Percentiles rank a stretch among this genome's conserved stretches.
phyloP scores from a whole-genome alignment of 2,888 invertebrate genomes.

The Pyralis farinalis region DNA sequence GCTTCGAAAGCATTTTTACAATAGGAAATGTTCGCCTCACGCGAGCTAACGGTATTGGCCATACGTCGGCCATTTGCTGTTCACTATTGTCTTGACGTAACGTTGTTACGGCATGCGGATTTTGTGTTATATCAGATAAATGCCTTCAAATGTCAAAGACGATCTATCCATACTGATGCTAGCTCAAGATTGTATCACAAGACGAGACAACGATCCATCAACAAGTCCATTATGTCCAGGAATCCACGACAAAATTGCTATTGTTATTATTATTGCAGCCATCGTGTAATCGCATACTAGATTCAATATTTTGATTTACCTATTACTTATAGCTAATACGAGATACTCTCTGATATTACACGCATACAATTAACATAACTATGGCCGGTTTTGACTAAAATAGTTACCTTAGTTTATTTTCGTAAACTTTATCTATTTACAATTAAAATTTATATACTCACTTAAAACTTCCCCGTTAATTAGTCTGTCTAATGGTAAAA shows the following conservation, averaged over 20 bases:
- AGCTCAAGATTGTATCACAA: not conserved
- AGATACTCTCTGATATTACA: no score
- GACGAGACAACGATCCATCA: not conserved
- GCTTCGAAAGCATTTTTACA: slow-evolving; percentile 15
- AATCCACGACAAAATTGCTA: not conserved
- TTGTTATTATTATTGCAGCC: not conserved
- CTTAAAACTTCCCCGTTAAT: no score
- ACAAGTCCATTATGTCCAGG: no score
- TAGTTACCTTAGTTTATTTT: no score
- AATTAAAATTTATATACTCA: no score
- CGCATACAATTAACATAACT: no score
- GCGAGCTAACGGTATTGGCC: slow-evolving; percentile 7
- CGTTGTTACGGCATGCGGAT: slow-evolving; percentile 8
- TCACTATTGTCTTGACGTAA: slow-evolving; percentile 15
- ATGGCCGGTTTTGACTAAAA: no score
- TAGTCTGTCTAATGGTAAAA: no score
- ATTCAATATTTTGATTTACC: no score
- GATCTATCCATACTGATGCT: not conserved
- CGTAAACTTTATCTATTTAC: no score
- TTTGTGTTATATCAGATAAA: not conserved
- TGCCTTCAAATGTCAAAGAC: not conserved
- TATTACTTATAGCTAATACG: no score
- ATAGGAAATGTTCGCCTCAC: slow-evolving; percentile 13
- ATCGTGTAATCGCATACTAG: not conserved
- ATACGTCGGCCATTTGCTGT: not conserved